Evolutionary conservation across 1,140 invertebrate genomes (phyloP).

Genomic region (Liolophura sinensis): DNA sequence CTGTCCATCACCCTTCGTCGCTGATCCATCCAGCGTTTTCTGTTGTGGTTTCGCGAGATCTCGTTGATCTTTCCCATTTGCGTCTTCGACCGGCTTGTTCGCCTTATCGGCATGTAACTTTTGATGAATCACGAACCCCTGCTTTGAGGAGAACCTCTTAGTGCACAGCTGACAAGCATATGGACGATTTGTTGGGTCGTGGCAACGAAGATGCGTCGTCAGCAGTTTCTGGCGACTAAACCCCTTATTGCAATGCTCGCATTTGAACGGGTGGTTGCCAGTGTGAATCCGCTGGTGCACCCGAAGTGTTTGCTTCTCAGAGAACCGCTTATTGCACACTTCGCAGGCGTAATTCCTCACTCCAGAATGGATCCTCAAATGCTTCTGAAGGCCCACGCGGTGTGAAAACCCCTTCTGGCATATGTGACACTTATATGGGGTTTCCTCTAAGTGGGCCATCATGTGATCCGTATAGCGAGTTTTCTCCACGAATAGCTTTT

Average conservation of each 20-base stretch:
- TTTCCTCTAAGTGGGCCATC: constrained; percentile 77
- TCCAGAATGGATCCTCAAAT: constrained; percentile 17
- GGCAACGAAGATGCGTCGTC: constrained; percentile 5
- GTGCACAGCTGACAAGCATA: no score
- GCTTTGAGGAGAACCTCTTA: no score
- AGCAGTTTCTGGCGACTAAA: constrained; percentile 11
- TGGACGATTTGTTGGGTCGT: no score
- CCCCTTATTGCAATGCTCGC: constrained; percentile 12
- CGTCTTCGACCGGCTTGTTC: no score
- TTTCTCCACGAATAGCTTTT: constrained; percentile 12
- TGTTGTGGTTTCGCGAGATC: no score
- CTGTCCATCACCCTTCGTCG: no score
- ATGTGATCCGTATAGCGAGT: constrained; percentile 22
- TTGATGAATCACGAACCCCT: no score
- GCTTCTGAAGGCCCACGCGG: constrained; percentile 11
- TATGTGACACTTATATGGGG: constrained; percentile 85
- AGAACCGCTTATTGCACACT: constrained; percentile 15
- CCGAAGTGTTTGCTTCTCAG: constrained; percentile 15
- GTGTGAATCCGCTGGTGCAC: constrained; percentile 21
- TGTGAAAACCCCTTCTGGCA: constrained; percentile 77
- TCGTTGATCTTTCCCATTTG: no score
- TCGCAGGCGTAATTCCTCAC: constrained; percentile 11
- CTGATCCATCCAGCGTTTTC: no score
- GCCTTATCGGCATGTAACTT: no score
- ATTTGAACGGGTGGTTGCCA: constrained; percentile 17